Base-by-base conservation (phyloP, 2,888 invertebrate species). In the Sclerodermus sp. region DNA sequence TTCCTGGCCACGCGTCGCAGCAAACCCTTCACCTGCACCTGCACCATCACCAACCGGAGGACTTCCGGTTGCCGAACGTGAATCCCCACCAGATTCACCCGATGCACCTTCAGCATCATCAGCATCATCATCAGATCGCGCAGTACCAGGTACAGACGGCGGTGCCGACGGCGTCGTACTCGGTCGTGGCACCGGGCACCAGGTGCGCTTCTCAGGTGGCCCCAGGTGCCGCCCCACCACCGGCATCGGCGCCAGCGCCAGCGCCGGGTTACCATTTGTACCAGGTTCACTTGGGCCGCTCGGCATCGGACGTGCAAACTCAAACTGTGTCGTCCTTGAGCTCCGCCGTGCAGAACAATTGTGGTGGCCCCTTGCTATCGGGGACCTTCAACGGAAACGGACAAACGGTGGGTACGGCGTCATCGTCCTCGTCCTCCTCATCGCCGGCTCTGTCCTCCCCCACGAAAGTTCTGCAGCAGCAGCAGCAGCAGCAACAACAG, bases 21-120 rank as follows among this genome's bases (percentile, higher is more conserved):
- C 62, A 68, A n/a, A 71, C 71, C 15, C 58, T 76, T 30, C 77
- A 78, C 45, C 67, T 77, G 23, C 78, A 76, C 57, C 64, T 76
- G 15, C 77, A 77, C 31, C 76, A 73, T 5, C 62, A 58, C 9
- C 47, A 57, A 6, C 13, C 12, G 5, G 63, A 62, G 23, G 23
- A 23, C 3, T 18, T 18, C 39, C 39, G 39, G 3, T 12, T 39
- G 17, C 5, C 39, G 5, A 39, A 13, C 16, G 5, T 18, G 6
- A 23, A 23, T 23, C 34, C 34, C 4, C 12, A 50, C 62, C 1
- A 70, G 67, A 59, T 66, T 10, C 59, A 58, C 17, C 48, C 51
- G 13, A 42, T 64, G 13, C 66, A 70, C 46, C 64, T 71, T 1
- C 51, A 69, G 34, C 74, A 67, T 49, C 74, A 69, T 53, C 67